Conservation (phyloP, 2,797 vertebrate species). For the Myotis findleyi region DNA sequence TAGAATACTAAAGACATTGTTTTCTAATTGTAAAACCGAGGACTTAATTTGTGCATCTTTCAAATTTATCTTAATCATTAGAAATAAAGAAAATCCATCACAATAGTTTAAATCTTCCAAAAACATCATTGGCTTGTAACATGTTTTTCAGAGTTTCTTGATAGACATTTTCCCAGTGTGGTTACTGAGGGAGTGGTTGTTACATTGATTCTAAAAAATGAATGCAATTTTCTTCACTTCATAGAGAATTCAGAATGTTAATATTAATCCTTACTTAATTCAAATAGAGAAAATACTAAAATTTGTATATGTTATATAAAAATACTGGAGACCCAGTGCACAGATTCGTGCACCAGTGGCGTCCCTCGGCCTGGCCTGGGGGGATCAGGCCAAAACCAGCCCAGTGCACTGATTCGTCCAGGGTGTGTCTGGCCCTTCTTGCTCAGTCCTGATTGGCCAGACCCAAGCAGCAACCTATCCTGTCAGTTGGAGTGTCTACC, state of each 20-base stretch:
- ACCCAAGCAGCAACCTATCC: too few species aligned
- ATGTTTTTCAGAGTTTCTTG: neutral
- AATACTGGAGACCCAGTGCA: neutral
- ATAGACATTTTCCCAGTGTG: neutral
- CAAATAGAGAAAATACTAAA: neutral
- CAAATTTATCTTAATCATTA: conserved; percentile 6
- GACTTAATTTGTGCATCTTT: neutral
- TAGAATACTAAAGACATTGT: conserved; percentile 2
- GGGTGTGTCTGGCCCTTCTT: too few species aligned
- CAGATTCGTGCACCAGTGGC: too few species aligned
- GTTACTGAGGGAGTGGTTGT: neutral
- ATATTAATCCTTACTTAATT: neutral
- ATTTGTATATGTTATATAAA: neutral
- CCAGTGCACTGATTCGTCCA: too few species aligned
- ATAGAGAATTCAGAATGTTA: neutral
- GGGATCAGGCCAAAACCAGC: too few species aligned
- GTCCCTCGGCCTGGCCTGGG: too few species aligned
- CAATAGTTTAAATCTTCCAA: neutral
- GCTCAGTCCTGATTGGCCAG: too few species aligned
- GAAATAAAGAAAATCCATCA: conserved; percentile 5
- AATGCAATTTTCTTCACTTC: neutral
- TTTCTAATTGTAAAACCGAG: neutral
- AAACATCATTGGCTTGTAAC: neutral
- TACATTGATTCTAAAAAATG: neutral
- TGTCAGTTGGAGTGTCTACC: too few species aligned